Evolutionary conservation across 2,888 invertebrate species (phyloP).

Genomic region (Phaonia tiefii): DNA sequence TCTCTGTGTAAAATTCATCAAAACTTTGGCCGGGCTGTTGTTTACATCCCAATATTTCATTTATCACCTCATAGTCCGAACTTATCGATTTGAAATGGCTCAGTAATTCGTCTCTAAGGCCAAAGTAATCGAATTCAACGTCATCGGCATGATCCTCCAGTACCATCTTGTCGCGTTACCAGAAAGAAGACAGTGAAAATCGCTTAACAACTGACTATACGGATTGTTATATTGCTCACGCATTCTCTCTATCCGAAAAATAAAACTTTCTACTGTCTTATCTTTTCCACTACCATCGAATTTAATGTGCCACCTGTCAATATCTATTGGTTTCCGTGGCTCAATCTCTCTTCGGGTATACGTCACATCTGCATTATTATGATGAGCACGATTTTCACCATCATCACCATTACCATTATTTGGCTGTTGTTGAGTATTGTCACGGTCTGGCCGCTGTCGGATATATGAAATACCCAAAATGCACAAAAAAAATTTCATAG

Average conservation of each 20-base stretch:
- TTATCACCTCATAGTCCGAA: background rate
- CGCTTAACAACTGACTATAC: background rate
- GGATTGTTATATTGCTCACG: background rate
- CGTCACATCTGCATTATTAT: background rate
- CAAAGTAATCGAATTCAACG: conserved; percentile 9
- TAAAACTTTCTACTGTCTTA: conserved; percentile 13
- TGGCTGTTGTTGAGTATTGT: background rate
- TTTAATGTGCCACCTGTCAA: background rate
- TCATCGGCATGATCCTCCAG: conserved; percentile 10
- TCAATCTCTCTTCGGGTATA: background rate
- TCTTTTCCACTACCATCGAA: conserved; percentile 1
- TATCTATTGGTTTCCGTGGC: background rate
- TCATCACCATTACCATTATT: background rate
- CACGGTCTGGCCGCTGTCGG: background rate
- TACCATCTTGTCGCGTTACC: background rate
- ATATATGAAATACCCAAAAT: too few relatives aligned
- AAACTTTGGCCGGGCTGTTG: background rate
- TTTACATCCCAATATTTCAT: background rate
- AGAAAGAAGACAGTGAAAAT: background rate
- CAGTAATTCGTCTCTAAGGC: background rate
- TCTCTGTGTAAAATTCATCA: background rate
- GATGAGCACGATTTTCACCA: background rate
- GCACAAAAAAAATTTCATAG: too few relatives aligned
- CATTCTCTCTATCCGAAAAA: background rate
- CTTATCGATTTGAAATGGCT: background rate